A percentile compares a stretch with the other conserved stretches of the same genome.
Evolutionary conservation across 2,113 vertebrate species (phyloP).

Genomic region (Chauna torquata): DNA sequence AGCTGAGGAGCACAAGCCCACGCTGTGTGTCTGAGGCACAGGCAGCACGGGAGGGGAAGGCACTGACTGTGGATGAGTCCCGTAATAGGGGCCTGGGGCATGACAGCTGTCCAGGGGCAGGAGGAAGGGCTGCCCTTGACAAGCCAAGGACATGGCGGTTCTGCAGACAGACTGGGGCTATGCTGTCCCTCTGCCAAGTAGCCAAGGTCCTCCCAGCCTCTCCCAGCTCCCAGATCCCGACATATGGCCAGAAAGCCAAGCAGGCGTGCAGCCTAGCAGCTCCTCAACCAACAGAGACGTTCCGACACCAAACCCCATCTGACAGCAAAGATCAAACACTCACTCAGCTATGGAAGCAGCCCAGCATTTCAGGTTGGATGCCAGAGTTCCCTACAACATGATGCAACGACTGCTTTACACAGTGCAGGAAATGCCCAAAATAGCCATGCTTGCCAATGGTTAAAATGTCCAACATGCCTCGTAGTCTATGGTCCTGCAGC

Average conservation of each 20-base stretch:
- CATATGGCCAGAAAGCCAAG: background rate
- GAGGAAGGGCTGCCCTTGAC: slow-evolving; percentile 59
- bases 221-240: background rate
- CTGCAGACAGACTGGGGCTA: slow-evolving; percentile 40
- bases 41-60: background rate
- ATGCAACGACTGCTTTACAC: background rate
- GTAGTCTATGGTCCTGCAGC: rapidly evolving
- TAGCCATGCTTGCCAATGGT: background rate
- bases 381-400: background rate
- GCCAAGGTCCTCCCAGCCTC: slow-evolving; percentile 50
- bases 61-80: background rate
- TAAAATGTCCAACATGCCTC: background rate
- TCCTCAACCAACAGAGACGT: rapidly evolving
- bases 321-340: background rate
- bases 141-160: slow-evolving; percentile 17
- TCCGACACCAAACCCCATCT: background rate
- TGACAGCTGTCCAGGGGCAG: slow-evolving; percentile 66
- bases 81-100: background rate
- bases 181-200: slow-evolving; percentile 61
- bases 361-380: background rate
- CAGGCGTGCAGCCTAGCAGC: background rate
- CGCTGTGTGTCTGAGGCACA: background rate
- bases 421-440: background rate
- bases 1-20: background rate
- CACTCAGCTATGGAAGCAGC: background rate